Evolutionary conservation across 2,888 invertebrate species (phyloP), one percentile per base, ranked within the genome.

Genomic region (Latrodectus hesperus): DNA sequence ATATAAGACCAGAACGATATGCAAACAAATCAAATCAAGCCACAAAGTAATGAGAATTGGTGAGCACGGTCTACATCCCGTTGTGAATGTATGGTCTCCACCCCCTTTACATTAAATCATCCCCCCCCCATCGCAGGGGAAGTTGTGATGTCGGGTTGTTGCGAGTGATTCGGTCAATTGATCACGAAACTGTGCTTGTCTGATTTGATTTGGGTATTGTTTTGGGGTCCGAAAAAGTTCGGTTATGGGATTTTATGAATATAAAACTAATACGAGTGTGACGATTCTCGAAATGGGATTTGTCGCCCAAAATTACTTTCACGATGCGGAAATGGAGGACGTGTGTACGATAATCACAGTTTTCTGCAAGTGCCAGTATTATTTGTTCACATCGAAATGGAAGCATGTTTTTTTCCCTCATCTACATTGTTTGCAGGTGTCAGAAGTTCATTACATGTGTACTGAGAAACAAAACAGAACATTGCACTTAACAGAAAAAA

Each of bases 21-120:
- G 52, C 81, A 81, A 73, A 73, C 73, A 73, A 75, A 82, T 75
- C 82, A 73, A 75, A 82, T 75, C 38, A 68, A 75, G 60, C 71
- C 72, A 51, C 71, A 49, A 81, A 73, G 67, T 75, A 82, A 82
- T 82, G 75, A 82, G 65, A 67, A 65, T 38, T 60, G 82, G 74
- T 12, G 60, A 60, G 60, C 60, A 60, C 60, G 60, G 60, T 16
- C 12, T 16, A 5, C 60, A 60, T 4, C 60, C 38, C 38, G 38
- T 38, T 38, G 38, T 38, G 38, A 38, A 38, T 38, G 38, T 4
- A 38, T 38, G 38, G 10, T 12, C 60, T n/a, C 60, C 60, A 60
- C 12, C 60, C 60, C 60, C 60, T n/a, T 60, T 60, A 12, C 60
- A 60, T 60, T 60, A 60, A 12, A n/a, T 60, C n/a, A 5, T 11